Conservation (phyloP, 2,797 vertebrate genomes). For the Acanthornis magna region DNA sequence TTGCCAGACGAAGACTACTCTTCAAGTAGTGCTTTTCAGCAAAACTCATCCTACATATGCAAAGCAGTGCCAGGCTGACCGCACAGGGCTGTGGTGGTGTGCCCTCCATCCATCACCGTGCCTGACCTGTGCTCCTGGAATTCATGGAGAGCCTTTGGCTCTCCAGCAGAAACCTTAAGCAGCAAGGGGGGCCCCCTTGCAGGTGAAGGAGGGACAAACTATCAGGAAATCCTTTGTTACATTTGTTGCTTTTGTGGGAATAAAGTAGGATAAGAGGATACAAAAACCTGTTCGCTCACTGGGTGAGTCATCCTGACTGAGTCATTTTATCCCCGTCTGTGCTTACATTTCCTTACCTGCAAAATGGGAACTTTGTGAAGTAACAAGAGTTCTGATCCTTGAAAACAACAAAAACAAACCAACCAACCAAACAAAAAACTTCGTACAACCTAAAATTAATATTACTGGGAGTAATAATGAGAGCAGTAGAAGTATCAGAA, state of each 20-base stretch:
- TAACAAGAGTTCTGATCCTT: not conserved
- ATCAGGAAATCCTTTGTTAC: not conserved
- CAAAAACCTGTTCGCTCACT: not conserved
- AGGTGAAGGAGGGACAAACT: not conserved
- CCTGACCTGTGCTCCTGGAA: rapidly evolving
- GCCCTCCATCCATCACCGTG: rapidly evolving
- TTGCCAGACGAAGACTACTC: not conserved
- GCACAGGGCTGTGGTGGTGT: rapidly evolving
- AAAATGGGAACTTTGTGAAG: not conserved
- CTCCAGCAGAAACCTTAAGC: not conserved
- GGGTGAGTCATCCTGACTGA: not conserved
- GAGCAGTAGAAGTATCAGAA: not conserved
- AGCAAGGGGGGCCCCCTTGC: rapidly evolving
- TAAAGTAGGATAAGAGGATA: not conserved
- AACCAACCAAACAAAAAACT: not conserved
- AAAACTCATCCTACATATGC: not conserved
- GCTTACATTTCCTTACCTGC: not conserved
- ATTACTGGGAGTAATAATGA: not conserved
- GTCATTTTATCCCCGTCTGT: not conserved
- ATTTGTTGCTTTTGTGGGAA: not conserved
- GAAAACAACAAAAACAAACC: not conserved
- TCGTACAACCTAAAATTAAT: not conserved
- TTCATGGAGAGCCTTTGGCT: not conserved
- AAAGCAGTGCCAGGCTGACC: not conserved
- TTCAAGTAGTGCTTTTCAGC: not conserved